Percentiles rank a stretch among this genome's conserved stretches.
phyloP scores from a whole-genome alignment of 2,113 vertebrate genomes.

The Morphnarchus princeps region DNA sequence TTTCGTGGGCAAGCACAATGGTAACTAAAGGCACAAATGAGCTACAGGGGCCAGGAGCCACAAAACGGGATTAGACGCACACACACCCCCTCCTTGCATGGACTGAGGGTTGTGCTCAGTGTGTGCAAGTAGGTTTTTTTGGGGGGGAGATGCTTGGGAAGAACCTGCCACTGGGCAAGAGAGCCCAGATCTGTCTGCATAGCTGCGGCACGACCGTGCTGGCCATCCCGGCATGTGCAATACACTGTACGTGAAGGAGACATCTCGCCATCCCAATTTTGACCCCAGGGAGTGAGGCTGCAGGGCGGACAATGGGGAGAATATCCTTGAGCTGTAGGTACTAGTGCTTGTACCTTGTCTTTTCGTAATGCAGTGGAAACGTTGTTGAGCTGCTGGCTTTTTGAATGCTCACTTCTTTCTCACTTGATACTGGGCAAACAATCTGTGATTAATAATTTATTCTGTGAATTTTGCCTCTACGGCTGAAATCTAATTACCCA shows the following conservation, averaged over 20 bases:
- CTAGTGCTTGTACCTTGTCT: background rate
- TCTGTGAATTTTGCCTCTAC: background rate
- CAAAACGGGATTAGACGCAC: rapidly evolving
- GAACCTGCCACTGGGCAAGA: background rate
- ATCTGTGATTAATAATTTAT: constrained; percentile 1
- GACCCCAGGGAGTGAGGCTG: background rate
- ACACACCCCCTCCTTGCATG: rapidly evolving
- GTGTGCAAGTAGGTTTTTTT: background rate
- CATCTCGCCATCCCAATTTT: rapidly evolving
- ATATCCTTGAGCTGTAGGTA: background rate
- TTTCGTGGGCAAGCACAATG: rapidly evolving
- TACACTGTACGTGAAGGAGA: rapidly evolving
- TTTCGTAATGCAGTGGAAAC: rapidly evolving
- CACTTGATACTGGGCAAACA: background rate
- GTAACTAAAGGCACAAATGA: background rate
- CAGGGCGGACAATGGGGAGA: rapidly evolving
- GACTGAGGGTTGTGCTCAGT: background rate
- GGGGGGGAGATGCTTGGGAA: background rate
- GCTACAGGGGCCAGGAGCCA: background rate
- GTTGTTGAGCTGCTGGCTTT: background rate
- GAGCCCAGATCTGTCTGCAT: background rate
- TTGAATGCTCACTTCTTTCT: background rate
- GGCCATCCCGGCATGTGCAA: rapidly evolving
- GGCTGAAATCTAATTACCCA: background rate
- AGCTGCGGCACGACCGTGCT: rapidly evolving